A percentile compares a stretch with the other conserved stretches of the same genome.
Evolutionary conservation across 2,888 invertebrate genomes (phyloP).

Genomic region (Dinocampus coccinellae): DNA sequence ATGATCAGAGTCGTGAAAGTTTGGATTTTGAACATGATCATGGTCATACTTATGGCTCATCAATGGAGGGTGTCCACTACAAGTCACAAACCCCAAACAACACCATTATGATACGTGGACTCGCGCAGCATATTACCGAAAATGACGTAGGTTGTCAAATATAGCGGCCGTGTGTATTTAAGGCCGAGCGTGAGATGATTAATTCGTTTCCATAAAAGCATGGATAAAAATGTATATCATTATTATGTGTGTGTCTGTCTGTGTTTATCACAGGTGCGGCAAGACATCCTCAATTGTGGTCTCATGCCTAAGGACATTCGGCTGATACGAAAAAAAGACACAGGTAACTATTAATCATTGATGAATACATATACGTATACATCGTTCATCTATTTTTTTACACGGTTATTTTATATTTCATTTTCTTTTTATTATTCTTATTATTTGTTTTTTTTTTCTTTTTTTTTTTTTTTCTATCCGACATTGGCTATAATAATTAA

Average conservation of each 20-base stretch:
- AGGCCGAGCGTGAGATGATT: constrained; percentile 50
- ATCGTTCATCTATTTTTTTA: constrained; percentile 1
- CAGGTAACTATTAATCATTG: constrained; percentile 75
- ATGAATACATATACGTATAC: background rate
- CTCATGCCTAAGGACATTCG: constrained; percentile 85
- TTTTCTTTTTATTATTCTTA: too few relatives aligned
- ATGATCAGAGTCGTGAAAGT: constrained; percentile 65
- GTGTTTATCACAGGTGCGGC: constrained; percentile 76
- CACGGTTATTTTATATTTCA: background rate
- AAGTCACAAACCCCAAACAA: constrained; percentile 75
- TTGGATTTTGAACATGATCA: constrained; percentile 65
- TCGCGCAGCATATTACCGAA: constrained; percentile 82
- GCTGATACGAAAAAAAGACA: constrained; percentile 85
- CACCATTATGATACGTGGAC: constrained; percentile 82
- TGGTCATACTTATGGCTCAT: constrained; percentile 60
- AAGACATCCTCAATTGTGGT: constrained; percentile 81
- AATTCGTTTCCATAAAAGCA: constrained; percentile 41
- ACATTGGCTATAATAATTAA: background rate
- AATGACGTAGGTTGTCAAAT: constrained; percentile 76
- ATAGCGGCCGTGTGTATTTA: constrained; percentile 37
- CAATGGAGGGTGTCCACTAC: constrained; percentile 71
- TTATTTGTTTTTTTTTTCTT: too few relatives aligned
- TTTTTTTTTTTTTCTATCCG: constrained; percentile 20
- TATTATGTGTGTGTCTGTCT: constrained; percentile 49
- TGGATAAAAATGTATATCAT: constrained; percentile 51